Conservation (phyloP, 2,113 vertebrate genomes). For the Pandion haliaetus region DNA sequence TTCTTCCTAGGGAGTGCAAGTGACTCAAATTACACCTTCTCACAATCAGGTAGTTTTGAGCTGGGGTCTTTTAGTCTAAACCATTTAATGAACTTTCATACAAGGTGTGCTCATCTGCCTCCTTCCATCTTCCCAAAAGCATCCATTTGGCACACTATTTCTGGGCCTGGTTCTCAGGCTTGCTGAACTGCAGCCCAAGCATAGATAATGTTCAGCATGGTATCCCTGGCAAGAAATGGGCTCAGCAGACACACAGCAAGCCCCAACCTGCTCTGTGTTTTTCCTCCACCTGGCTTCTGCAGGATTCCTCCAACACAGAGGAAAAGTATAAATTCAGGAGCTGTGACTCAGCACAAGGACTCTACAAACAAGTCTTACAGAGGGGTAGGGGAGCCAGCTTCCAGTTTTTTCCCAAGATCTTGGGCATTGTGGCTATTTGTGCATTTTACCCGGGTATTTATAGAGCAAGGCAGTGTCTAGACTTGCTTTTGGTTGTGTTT, state of each 20-base stretch:
- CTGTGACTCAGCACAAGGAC: not conserved
- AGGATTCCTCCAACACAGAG: not conserved
- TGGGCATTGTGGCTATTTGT: not conserved
- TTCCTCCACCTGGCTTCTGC: not conserved
- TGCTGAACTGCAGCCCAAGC: not conserved
- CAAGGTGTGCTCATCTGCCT: not conserved
- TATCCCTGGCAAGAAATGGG: not conserved
- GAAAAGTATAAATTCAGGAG: not conserved
- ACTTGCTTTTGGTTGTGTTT: not conserved
- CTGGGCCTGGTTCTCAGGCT: not conserved
- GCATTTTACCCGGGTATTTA: not conserved
- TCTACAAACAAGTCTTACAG: not conserved
- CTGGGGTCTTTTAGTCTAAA: not conserved
- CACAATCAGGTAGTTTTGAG: not conserved
- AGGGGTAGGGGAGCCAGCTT: not conserved
- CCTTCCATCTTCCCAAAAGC: not conserved
- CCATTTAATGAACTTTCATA: not conserved
- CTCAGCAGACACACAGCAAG: not conserved
- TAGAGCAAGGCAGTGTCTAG: not conserved
- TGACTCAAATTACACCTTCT: not conserved
- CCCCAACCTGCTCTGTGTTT: not conserved
- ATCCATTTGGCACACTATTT: not conserved
- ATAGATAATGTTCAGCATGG: not conserved
- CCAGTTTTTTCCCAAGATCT: not conserved
- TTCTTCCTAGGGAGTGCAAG: not conserved